A percentile compares a stretch with the other conserved stretches of the same genome.
Evolutionary conservation across 2,797 vertebrate species (phyloP).

Genomic region (Pantherophis alleghaniensis): DNA sequence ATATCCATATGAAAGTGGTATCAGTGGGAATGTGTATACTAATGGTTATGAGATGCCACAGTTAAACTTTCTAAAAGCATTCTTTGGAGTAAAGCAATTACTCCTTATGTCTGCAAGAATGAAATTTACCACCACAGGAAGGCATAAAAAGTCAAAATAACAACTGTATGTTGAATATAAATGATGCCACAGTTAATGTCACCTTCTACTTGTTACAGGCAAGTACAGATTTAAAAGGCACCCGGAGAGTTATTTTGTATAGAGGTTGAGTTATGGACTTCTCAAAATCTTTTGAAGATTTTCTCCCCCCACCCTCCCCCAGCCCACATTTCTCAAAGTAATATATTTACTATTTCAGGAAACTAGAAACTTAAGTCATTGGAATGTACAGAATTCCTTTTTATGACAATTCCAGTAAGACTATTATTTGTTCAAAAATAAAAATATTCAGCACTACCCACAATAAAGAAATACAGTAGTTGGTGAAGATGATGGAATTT

Average conservation of each 20-base stretch:
- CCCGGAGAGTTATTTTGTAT: background rate
- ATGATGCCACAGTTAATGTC: slow-evolving; percentile 1
- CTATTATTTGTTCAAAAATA: background rate
- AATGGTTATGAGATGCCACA: slow-evolving; percentile 18
- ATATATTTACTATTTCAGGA: slow-evolving; percentile 9
- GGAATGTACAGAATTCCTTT: background rate
- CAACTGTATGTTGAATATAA: slow-evolving; percentile 13
- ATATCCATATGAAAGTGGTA: slow-evolving; percentile 10
- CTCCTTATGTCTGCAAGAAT: slow-evolving; percentile 28
- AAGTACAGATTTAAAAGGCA: background rate
- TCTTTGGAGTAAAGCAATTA: slow-evolving; percentile 25
- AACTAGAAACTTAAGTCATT: background rate
- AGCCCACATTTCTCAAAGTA: slow-evolving; percentile 6
- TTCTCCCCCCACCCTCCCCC: background rate
- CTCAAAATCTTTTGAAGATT: background rate
- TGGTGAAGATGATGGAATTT: background rate
- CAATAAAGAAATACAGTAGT: background rate
- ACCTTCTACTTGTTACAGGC: slow-evolving; percentile 10
- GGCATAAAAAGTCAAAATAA: slow-evolving; percentile 31
- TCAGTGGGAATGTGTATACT: slow-evolving; percentile 20
- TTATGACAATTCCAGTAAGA: background rate
- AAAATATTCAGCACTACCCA: background rate
- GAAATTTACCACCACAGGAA: slow-evolving; percentile 32
- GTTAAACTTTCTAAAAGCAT: slow-evolving; percentile 21
- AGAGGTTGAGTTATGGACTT: background rate